These are phyloP conservation scores for Heliopora coerulea DNA, from an alignment of 92 coral and sea anemone genomes.

Conservation along the genomic window DNA sequence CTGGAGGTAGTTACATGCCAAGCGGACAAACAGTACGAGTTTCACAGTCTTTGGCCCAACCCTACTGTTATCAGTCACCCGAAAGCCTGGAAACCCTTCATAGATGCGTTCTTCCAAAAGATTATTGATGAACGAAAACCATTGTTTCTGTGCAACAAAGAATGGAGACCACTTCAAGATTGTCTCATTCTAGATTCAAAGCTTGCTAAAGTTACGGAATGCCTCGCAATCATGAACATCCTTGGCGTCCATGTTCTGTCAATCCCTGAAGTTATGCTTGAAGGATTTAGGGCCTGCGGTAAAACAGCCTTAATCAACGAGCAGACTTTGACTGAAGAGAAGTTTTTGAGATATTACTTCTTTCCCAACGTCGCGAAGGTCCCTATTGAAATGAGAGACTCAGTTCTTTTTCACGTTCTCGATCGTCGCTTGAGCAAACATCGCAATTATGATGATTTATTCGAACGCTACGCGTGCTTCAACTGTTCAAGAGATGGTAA, in stretches of 20 bases:
- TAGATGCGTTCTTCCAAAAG: constrained; percentile 58
- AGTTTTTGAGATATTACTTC: constrained; percentile 63
- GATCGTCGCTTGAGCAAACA: constrained; percentile 30
- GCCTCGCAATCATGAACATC: constrained; percentile 52
- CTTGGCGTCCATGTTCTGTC: constrained; percentile 58
- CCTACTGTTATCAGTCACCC: constrained; percentile 51
- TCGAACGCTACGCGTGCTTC: constrained; percentile 5
- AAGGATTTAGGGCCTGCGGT: constrained; percentile 54
- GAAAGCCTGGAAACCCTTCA: constrained; percentile 68
- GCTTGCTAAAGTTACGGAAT: constrained; percentile 58
- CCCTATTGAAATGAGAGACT: constrained; percentile 55
- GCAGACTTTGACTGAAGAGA: constrained; percentile 70
- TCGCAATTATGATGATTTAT: constrained; percentile 26
- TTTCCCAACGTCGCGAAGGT: constrained; percentile 60
- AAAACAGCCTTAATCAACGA: constrained; percentile 37
- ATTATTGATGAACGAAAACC: constrained; percentile 54
- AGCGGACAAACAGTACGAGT: constrained; percentile 39
- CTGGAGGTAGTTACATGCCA: constrained; percentile 43
- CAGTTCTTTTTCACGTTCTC: constrained; percentile 37
- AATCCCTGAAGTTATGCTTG: constrained; percentile 61
- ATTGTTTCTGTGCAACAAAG: constrained; percentile 57
- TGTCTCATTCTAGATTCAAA: constrained; percentile 73
- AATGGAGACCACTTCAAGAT: constrained; percentile 70
- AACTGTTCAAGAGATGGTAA: constrained; percentile 21
- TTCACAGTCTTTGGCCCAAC: constrained; percentile 75